Percentiles rank a stretch among this genome's conserved stretches.
Evolutionary conservation across 1,140 invertebrate genomes (phyloP).

Genomic region (Drosophila simulans): DNA sequence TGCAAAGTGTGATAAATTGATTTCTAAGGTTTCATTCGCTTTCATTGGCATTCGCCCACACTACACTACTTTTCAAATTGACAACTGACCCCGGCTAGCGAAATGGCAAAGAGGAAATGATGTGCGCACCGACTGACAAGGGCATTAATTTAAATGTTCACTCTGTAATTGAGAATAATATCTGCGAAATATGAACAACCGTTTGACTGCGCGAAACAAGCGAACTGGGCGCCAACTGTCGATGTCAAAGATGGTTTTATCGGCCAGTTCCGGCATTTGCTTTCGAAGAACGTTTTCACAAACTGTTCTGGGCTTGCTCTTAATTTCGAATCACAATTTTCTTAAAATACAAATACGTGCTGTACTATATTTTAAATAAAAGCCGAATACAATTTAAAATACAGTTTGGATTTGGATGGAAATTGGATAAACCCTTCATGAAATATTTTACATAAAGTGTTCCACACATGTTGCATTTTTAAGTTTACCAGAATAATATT

Average conservation of each 20-base stretch:
- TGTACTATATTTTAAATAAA: too few relatives aligned
- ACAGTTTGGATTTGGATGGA: too few relatives aligned
- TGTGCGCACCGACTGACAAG: constrained; percentile 35
- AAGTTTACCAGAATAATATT: neutral
- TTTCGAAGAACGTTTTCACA: neutral
- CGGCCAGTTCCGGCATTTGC: constrained; percentile 11
- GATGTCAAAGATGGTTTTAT: constrained; percentile 8
- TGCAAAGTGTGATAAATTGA: constrained; percentile 80
- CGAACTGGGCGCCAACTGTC: constrained; percentile 10
- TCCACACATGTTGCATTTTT: too few relatives aligned
- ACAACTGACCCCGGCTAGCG: constrained; percentile 54
- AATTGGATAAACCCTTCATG: too few relatives aligned
- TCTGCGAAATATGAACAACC: constrained; percentile 4
- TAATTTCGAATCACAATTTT: neutral
- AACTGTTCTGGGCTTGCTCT: neutral
- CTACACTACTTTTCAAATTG: constrained; percentile 69
- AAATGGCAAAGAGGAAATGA: constrained; percentile 28
- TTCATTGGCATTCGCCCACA: constrained; percentile 69
- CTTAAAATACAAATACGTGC: too few relatives aligned
- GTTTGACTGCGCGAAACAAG: constrained; percentile 6
- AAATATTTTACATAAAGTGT: neutral
- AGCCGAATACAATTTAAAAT: too few relatives aligned
- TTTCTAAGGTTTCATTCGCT: constrained; percentile 82
- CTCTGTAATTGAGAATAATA: constrained; percentile 12
- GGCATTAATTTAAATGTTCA: constrained; percentile 39